A percentile compares a stretch with the other conserved stretches of the same genome.
Conservation (phyloP, 2,888 invertebrate species). For the Ormyrus rosae region DNA sequence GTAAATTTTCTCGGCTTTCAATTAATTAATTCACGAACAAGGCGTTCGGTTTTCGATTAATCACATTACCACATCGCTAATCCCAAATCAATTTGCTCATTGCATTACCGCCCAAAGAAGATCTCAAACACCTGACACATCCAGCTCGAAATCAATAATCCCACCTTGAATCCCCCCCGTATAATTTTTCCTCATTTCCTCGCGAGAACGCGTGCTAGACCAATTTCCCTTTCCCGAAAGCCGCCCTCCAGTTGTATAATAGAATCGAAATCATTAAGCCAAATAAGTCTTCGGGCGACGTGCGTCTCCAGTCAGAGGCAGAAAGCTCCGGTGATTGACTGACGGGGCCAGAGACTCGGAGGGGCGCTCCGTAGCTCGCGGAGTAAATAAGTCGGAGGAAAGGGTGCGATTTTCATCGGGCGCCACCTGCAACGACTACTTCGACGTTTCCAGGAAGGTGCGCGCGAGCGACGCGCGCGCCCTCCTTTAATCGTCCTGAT, state of each 20-base stretch:
- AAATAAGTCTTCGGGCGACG: constrained; percentile 41
- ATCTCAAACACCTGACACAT: too few species aligned
- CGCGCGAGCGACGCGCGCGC: constrained; percentile 8
- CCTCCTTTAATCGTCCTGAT: constrained; percentile 51
- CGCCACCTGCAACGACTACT: constrained; percentile 15
- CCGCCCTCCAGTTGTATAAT: constrained; percentile 11
- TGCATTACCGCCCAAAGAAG: background rate
- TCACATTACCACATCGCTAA: too few species aligned
- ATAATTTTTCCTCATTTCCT: constrained; percentile 12
- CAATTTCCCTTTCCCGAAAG: background rate
- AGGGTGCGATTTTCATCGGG: constrained; percentile 26
- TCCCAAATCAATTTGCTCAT: background rate
- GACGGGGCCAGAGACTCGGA: background rate
- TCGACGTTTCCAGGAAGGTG: constrained; percentile 28
- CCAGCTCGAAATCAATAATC: background rate
- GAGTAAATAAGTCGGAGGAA: background rate
- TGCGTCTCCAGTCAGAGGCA: background rate
- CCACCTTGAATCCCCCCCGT: background rate
- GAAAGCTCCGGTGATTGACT: constrained; percentile 19
- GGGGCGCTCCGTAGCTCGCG: too few species aligned
- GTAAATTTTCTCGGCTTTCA: too few species aligned
- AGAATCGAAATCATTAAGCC: constrained; percentile 17
- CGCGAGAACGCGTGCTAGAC: too few species aligned
- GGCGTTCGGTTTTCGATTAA: too few species aligned
- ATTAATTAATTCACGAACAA: too few species aligned